Percentiles rank a stretch among this genome's conserved stretches.
These are phyloP conservation scores for Andrena fulva DNA, from an alignment of 2,888 invertebrate species.

Conservation along the genomic window DNA sequence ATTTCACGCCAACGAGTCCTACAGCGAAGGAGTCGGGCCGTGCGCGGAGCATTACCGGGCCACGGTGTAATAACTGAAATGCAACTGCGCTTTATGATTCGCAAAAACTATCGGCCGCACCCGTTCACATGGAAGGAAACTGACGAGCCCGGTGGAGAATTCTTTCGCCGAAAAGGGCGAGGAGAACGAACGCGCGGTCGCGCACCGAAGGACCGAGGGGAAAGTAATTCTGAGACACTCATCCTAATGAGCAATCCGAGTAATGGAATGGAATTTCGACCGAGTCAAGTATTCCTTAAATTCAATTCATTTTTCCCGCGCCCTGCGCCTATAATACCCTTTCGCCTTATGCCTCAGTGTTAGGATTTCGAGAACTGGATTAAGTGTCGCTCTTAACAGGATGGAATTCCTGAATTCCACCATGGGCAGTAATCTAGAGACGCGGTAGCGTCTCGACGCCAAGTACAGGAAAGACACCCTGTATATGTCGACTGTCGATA, in stretches of 20 bases:
- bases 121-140: neutral
- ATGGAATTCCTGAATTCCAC: no score
- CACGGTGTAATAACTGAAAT: slow-evolving; percentile 3
- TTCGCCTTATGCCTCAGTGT: neutral
- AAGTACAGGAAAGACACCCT: no score
- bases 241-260: slow-evolving; percentile 1
- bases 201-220: neutral
- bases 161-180: neutral
- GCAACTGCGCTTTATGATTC: neutral
- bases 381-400: no score
- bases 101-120: slow-evolving; percentile 4
- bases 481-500: no score
- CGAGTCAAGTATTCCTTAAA: neutral
- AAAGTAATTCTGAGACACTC: slow-evolving; percentile 3
- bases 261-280: slow-evolving; percentile 7
- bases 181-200: neutral
- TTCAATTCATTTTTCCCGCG: neutral
- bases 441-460: no score
- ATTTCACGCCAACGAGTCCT: slow-evolving; percentile 52
- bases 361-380: neutral
- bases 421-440: no score
- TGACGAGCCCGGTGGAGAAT: neutral
- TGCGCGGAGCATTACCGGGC: slow-evolving; percentile 18
- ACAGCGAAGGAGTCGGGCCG: slow-evolving; percentile 26
- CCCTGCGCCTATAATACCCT: neutral